Base-by-base conservation (phyloP, 2,888 invertebrate species). In the Molorchus minor region DNA sequence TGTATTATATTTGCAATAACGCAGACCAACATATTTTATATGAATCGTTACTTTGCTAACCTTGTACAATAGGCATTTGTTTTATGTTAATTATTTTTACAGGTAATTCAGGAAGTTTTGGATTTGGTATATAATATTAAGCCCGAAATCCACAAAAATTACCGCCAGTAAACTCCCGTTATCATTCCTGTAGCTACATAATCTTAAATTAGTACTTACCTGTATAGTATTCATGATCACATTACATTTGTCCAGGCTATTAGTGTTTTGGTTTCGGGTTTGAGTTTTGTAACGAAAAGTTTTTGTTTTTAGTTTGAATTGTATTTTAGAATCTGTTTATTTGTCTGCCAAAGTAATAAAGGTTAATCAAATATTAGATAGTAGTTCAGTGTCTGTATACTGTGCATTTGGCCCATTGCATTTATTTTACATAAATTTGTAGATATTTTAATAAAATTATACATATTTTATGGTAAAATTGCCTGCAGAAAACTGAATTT, bases 71-170 rank as follows among this genome's bases (percentile, higher is more conserved):
- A 16, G 5, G n/a, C 15, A 12, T 30, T 16, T 7, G 16, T 29
- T 13, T 17, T 17, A 25, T n/a, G n/a, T 54, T 61, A 17, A 58
- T 41, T 58, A 68, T 64, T 62, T 67, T 83, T 80, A 3, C 82
- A 91, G 90, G 91, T 93, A 25, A 91, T 94, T 79, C 79, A 84
- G 65, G 90, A 92, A 74, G 86, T 97, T 72, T 84, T 97, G 77
- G 86, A 87, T 68, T 84, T 92, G 80, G 95, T 97, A 41, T 94
- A 93, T 79, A 91, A 94, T 79, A 96, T 98, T 80, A 91, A 93
- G 81, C 95, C 96, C 2, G 93, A 95, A 81, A 85, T 97, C 71
- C 98, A 98, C 83, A 86, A 88, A 82, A 98, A 98, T 84, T 94
- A 89, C 81, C 88, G 88, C 78, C 69, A 68, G 21, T 71, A 70